Base-by-base conservation (phyloP, 1,140 invertebrate genomes). In the Trachymyrmex septentrionalis region DNA sequence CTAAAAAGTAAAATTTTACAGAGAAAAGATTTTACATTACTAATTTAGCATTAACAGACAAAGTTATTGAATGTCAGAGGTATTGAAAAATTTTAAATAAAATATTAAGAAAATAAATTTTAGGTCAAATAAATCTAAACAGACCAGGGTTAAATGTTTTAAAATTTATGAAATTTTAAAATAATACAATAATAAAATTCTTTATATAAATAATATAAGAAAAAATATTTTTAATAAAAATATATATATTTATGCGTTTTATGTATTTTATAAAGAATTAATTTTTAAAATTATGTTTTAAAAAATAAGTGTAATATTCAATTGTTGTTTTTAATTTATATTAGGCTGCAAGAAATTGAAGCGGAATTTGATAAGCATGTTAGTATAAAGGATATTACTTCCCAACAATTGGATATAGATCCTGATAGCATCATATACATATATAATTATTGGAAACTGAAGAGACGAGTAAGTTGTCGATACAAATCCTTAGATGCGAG, bases 381-480 rank as follows among this genome's bases (percentile, higher is more conserved):
- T 9, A 97, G 97, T 91, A 95, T 98, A 3, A 97, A 97, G 93
- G 98, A 99, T 92, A 97, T 99, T 27, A 97, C 96, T 87, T 96
- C 96, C 63, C 97, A 97, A 92, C 96, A 97, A 50, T 95, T 97
- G 76, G 97, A 98, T 93, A 96, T 99, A 53, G 98, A 98, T 93
- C 96, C 96, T 86, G 98, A 99, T 88, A 97, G 97, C 59, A 96
- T 99, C 63, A 96, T 97, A 86, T 97, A 97, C 88, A 98, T 99
- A 92, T 99, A 97, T 94, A 97, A 98, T 93, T 99, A 99, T 94
- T 99, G 99, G 99, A 99, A 99, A 94, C 95, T 99, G 30, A 99
- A 99, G 93, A 96, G 99, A 94, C 96, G 97, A 92, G 95, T 95
- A 92, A 93, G 93, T 92, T 14, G 6, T 53, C 2, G 1, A 69